Evolutionary conservation across 2,888 invertebrate species (phyloP), one percentile per base, ranked within the genome.

Genomic region (Coleophora flavipennella): DNA sequence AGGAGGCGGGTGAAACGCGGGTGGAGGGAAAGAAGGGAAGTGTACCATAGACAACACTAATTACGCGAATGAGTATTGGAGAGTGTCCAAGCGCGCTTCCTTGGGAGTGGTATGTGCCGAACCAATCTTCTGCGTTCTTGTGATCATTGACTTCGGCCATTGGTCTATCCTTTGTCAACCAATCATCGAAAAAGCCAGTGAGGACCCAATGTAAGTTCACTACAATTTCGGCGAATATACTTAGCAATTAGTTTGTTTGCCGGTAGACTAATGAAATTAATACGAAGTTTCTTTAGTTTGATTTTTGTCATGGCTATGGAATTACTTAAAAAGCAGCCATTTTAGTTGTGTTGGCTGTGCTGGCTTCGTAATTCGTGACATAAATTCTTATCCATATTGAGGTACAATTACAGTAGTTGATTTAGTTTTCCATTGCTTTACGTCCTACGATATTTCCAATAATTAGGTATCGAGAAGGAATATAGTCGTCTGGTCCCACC

Each of bases 81-180:
- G 66, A 71, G 61, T 52, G 55, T 52, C 57, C 50, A 53, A 51
- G 55, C 72, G 70, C 67, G 76, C 78, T 79, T 74, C 68, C 68
- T 73, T 77, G 87, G 88, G 89, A 89, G 89, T 89, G 89, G 89
- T 88, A 86, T 79, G 73, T 68, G 76, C 68, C 77, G 80, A 83
- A 80, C 85, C 87, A 87, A 87, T 87, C 87, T 89, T 90, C 89
- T 89, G 89, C 90, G 89, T 90, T 89, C 89, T 86, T 88, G 87
- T 85, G 87, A 87, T 87, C 87, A 86, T 86, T 86, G 87, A 91
- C 91, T 89, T 88, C 90, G 91, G 87, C 91, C 91, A 91, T 92
- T 91, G 91, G 91, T 90, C 90, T 91, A 91, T 88, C 89, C 87
- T 90, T 90, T 88, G 90, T 89, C 91, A 91, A 91, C 93, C 94